A percentile compares a stretch with the other conserved stretches of the same genome.
Evolutionary conservation across 2,113 vertebrate genomes (phyloP).

Genomic region (Chitala chitala): DNA sequence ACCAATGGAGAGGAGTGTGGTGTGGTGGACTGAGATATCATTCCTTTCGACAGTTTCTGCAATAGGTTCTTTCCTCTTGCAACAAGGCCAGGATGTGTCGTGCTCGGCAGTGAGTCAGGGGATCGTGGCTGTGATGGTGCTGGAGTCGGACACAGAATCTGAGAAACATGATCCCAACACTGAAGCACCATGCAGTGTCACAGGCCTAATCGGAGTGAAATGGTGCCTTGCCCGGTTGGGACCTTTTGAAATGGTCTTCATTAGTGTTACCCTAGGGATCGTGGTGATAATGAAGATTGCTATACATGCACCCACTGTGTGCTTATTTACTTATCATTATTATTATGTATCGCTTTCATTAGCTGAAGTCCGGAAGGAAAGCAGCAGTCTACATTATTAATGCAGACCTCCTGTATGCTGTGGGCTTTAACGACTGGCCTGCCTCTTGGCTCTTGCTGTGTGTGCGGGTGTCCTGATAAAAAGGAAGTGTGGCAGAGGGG

Average conservation of each 20-base stretch:
- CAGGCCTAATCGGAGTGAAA: constrained; percentile 4
- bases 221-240: neutral
- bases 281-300: neutral
- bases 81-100: neutral
- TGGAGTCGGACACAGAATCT: neutral
- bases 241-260: constrained; percentile 6
- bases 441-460: neutral
- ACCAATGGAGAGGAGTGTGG: too few relatives aligned
- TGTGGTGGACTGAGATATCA: too few relatives aligned
- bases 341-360: constrained; percentile 18
- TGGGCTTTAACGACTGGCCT: constrained; percentile 32
- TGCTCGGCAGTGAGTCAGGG: neutral
- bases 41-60: too few relatives aligned
- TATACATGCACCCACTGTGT: constrained; percentile 7
- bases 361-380: constrained; percentile 12
- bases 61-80: too few relatives aligned
- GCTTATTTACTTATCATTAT: constrained; percentile 8
- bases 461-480: neutral
- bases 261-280: neutral
- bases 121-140: neutral
- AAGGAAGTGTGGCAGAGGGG: neutral
- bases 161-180: neutral
- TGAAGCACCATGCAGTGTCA: neutral
- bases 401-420: constrained; percentile 17
- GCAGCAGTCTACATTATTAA: constrained; percentile 18